Base-by-base conservation (phyloP, 2,797 vertebrate genomes). In the Hippoglossus hippoglossus region DNA sequence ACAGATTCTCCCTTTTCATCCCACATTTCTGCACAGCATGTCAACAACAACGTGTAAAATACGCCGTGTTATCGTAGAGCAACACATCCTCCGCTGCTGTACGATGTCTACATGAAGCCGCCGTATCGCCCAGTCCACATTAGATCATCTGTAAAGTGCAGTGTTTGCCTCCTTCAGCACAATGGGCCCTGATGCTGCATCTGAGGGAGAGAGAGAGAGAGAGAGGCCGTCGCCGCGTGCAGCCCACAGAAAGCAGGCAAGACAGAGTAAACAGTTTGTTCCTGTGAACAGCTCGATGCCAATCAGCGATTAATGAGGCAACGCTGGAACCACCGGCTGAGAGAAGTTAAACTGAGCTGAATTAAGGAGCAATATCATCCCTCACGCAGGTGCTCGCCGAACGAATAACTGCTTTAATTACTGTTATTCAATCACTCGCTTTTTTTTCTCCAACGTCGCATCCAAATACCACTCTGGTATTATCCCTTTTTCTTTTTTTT, bases 401-500 rank as follows among this genome's bases (percentile, higher is more conserved):
- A 96, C 97, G 96, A 97, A 98, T 97, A 98, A 96, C 96, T 94
- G 95, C 96, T 98, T 97, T 98, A 98, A 99, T 98, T 98, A 98
- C 96, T 96, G 96, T 96, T 96, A 98, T 98, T 98, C 97, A 98
- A 98, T 97, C 97, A 98, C 96, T 96, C 95, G 91, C 96, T 95
- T 96, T 82, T 94, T 86, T 84, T 34, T 83, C 11, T 8, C 34
- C 19, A 19, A 9, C n/a, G 62, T 69, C 64, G 72, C 84, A 83
- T 91, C 90, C 81, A 87, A 95, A 95, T 93, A 95, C 95, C 95
- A 94, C 96, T 95, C 95, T 95, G 94, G 95, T 94, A 97, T 97
- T 97, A 97, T 96, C 95, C 95, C 94, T 94, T 96, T 92, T 96
- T 95, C 15, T 44, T 49, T 44, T 16, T n/a, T 36, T 1, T 5